Evolutionary conservation across 2,888 invertebrate species (phyloP), one percentile per base, ranked within the genome.

Genomic region (Caenorhabditis sp.): DNA sequence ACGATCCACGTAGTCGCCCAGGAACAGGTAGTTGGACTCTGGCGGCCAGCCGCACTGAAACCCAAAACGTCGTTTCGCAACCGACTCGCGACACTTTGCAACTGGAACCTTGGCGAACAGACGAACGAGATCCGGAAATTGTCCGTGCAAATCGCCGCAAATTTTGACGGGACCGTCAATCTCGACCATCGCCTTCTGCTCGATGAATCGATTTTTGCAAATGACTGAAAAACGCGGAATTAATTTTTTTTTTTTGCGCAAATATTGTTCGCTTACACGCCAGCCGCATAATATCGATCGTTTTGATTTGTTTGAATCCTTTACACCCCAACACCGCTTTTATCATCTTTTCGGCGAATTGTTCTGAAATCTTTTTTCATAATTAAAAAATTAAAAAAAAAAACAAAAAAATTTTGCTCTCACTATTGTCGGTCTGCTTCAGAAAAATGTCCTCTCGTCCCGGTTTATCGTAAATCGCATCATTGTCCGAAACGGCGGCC

Each of bases 1-100:
- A 20, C 84, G 68, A 52, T 84, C 82, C 24, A 84, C 83, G 53
- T 84, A 83, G 55, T 84, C 83, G 11, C 83, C 84, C 17, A 85
- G 82, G 59, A 85, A 85, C 17, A 85, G 59, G 39, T 84, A 85
- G 66, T 84, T 85, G 11, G 77, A 50, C 0, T 59, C 43, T 13
- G 85, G 84, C 22, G 85, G 85, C 45, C 81, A 85, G n/a, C 83
- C 83, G 26, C 78, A 53, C 74, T 75, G 62, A 48, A 62, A 30
- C n/a, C n/a, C n/a, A n/a, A n/a, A n/a, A n/a, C n/a, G n/a, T 15
- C 4, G 3, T 53, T 11, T 24, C 4, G 5, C 7, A 15, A 43
- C 4, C 9, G 6, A 30, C 5, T 6, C 13, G 3, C 7, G 4
- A 41, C n/a, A n/a, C n/a, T n/a, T n/a, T n/a, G n/a, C n/a, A n/a